phyloP scores from a whole-genome alignment of 2,888 invertebrate species.

The Pristionchus fissidentatus region DNA sequence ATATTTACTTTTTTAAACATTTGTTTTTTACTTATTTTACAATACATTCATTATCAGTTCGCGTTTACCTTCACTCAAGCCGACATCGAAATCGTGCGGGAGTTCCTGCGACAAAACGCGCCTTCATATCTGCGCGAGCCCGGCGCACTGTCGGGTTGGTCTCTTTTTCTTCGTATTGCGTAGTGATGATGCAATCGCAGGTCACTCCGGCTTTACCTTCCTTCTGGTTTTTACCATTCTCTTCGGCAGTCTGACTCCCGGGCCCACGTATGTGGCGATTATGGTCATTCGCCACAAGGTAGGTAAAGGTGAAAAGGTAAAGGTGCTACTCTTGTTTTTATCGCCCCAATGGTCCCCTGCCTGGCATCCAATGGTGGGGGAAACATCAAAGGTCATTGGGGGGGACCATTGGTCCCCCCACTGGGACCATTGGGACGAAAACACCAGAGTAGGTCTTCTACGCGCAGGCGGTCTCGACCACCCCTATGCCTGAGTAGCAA shows the following conservation, averaged over 20 bases:
- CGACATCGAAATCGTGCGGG: background rate
- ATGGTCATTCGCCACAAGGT: background rate
- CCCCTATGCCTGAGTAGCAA: no score
- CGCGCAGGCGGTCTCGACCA: no score
- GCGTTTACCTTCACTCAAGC: conserved; percentile 1
- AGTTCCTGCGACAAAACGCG: background rate
- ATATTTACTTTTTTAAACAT: no score
- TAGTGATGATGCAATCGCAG: no score
- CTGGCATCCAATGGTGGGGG: no score
- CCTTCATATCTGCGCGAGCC: background rate
- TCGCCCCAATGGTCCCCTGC: no score
- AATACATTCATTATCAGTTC: background rate
- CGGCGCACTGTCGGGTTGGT: background rate
- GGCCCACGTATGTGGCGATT: background rate
- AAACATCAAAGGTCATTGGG: no score
- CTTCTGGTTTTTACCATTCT: background rate
- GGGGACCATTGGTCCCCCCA: no score
- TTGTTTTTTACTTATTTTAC: no score
- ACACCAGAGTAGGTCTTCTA: no score
- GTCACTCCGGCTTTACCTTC: background rate
- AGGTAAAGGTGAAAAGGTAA: background rate
- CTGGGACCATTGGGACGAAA: no score
- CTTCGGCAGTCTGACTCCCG: background rate
- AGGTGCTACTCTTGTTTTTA: no score
- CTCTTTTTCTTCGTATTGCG: background rate